These are phyloP conservation scores for Cheilosia urbana DNA, from an alignment of 2,888 invertebrate genomes.

Conservation along the genomic window DNA sequence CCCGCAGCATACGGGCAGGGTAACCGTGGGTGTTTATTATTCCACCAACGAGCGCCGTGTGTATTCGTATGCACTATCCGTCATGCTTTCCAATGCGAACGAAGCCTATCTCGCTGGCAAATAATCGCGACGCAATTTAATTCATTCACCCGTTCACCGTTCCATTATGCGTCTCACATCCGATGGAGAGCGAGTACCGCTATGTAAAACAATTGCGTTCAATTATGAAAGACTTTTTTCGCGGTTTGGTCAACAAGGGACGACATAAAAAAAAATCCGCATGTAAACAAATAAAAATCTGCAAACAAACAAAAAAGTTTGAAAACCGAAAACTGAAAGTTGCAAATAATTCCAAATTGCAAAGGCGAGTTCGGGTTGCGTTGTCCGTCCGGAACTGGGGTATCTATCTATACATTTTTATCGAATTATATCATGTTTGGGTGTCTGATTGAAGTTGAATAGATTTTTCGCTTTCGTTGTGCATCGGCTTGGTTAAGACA, in stretches of 20 bases:
- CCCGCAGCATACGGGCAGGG: background rate
- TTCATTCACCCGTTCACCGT: background rate
- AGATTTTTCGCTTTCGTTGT: slow-evolving; percentile 42
- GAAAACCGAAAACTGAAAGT: slow-evolving; percentile 48
- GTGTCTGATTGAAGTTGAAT: slow-evolving; percentile 14
- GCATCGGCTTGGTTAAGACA: background rate
- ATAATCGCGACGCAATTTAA: slow-evolving; percentile 46
- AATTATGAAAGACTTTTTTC: slow-evolving; percentile 52
- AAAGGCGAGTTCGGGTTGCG: slow-evolving; percentile 33
- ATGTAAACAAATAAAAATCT: slow-evolving; percentile 32
- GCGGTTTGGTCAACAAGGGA: slow-evolving; percentile 37
- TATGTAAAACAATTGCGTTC: slow-evolving; percentile 68
- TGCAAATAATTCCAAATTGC: slow-evolving; percentile 26
- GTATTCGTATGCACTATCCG: slow-evolving; percentile 29
- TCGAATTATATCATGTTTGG: slow-evolving; percentile 40
- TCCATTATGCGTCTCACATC: slow-evolving; percentile 43
- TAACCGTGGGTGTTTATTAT: slow-evolving; percentile 52
- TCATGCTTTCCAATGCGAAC: slow-evolving; percentile 60
- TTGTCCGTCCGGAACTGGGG: slow-evolving; percentile 19
- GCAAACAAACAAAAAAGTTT: slow-evolving; percentile 10
- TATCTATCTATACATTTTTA: background rate
- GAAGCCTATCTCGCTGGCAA: slow-evolving; percentile 51
- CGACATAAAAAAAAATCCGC: background rate
- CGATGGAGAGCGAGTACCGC: slow-evolving; percentile 32
- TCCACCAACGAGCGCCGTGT: slow-evolving; percentile 31